Base-by-base conservation (phyloP, 2,113 vertebrate species). In the Tonatia bakeri region DNA sequence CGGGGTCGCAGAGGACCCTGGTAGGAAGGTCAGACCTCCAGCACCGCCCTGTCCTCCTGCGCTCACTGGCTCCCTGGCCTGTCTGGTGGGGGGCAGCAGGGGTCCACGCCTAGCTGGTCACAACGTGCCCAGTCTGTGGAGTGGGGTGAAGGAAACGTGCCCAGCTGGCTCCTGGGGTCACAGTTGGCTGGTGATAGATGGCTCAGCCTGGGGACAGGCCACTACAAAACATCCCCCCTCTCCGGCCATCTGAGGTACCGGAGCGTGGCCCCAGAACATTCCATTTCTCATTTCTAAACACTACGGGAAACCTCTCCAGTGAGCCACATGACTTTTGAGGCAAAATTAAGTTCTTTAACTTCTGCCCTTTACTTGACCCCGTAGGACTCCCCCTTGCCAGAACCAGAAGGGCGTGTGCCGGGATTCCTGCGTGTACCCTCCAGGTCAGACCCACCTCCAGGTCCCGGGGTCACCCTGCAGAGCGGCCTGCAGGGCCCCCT, bases 121-220 rank as follows among this genome's bases (percentile, higher is more conserved):
- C 92, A 85, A 26, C 8, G 47, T 95, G 87, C 87, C 11, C 84
- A 50, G 61, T 67, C 87, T 83, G 65, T 45, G 89, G 90, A 56
- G 91, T 45, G 65, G 85, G 79, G 79, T 81, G 82, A 89, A 43
- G 33, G 89, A 97, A 96, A 96, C 89, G 93, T 97, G 97, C 96
- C 95, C 77, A 83, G 93, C 82, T 8, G 3, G 91, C 93, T 97
- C 76, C 94, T 54, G 94, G 92, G 91, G 94, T 96, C 95, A 97
- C 65, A 93, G 94, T 91, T 82, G 94, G 90, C 94, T 97, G 93
- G 73, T 92, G 94, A 96, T 94, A 89, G 96, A 97, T 96, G 96
- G 95, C 95, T 73, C 33, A 69, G 97, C 72, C 94, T 75, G 82
- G 81, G 90, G 79, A 97, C 83, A 95, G 80, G 92, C 81, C 56